A percentile compares a stretch with the other conserved stretches of the same genome.
Conservation (phyloP, 2,797 vertebrate genomes). For the Aulostomus chinensis region DNA sequence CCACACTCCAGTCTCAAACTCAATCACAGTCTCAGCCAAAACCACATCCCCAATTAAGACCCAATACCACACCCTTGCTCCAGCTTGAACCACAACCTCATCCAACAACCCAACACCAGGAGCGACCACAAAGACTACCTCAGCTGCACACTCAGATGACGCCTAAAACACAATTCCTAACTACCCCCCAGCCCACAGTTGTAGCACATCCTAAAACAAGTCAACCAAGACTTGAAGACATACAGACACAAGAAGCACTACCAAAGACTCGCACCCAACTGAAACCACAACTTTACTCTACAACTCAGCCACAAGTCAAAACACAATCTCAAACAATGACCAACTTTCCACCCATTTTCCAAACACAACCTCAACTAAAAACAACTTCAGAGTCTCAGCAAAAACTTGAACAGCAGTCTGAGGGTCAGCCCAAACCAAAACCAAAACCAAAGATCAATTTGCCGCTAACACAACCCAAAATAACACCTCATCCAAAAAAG, state of each 20-base stretch:
- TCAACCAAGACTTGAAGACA: constrained; percentile 7
- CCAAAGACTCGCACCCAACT: constrained; percentile 7
- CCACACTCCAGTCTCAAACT: constrained; percentile 4
- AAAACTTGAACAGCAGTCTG: neutral
- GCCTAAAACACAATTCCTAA: neutral
- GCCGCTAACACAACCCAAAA: neutral
- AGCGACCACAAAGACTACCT: constrained; percentile 10
- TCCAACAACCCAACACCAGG: constrained; percentile 10
- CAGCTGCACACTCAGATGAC: constrained; percentile 12
- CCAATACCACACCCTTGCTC: constrained; percentile 16
- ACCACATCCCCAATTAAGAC: neutral
- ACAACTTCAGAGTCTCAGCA: neutral
- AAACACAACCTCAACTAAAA: neutral
- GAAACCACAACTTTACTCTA: constrained; percentile 17
- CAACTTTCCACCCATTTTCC: neutral
- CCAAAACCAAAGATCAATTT: constrained; percentile 2
- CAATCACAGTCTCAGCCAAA: neutral
- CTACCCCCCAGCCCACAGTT: constrained; percentile 6
- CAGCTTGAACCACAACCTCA: constrained; percentile 3
- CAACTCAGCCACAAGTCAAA: constrained; percentile 21
- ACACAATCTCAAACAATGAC: constrained; percentile 1
- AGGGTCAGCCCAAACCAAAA: neutral
- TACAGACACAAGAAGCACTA: constrained; percentile 10
- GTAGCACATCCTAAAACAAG: neutral
- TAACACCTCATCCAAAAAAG: neutral